Conservation (phyloP, 2,888 invertebrate genomes). For the Tenthredo distinguenda region DNA sequence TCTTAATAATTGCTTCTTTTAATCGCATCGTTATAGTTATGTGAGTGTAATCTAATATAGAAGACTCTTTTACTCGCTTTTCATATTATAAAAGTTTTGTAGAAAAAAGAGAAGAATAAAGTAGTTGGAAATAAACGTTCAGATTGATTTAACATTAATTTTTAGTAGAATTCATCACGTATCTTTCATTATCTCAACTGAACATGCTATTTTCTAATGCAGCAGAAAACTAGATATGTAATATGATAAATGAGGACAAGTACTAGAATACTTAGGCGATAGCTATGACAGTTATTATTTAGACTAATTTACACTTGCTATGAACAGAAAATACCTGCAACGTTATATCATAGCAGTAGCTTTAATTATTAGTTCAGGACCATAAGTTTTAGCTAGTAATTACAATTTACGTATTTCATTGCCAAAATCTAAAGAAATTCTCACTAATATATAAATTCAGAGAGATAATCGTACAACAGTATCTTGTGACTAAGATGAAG, state of each 20-base stretch:
- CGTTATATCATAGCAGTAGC: neutral
- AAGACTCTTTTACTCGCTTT: neutral
- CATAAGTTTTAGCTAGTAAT: neutral
- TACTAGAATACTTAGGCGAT: conserved; percentile 31
- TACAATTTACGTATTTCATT: neutral
- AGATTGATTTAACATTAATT: neutral
- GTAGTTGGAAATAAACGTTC: neutral
- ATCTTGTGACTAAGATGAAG: neutral
- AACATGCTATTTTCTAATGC: neutral
- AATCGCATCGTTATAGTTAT: neutral
- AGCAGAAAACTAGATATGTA: conserved; percentile 3
- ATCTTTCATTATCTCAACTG: neutral
- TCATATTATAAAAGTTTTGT: neutral
- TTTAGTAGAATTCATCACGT: neutral
- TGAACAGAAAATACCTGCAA: conserved; percentile 28
- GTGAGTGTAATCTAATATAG: neutral
- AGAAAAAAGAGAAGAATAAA: neutral
- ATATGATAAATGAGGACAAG: conserved; percentile 2
- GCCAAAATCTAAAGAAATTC: neutral
- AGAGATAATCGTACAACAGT: neutral
- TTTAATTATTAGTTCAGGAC: neutral
- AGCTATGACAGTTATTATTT: conserved; percentile 1
- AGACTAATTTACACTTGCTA: conserved; percentile 32
- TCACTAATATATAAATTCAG: neutral
- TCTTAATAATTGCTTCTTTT: neutral